Base-by-base conservation (phyloP, 37 sponge, comb jelly and placozoan species). In the Beroe forskalii region DNA sequence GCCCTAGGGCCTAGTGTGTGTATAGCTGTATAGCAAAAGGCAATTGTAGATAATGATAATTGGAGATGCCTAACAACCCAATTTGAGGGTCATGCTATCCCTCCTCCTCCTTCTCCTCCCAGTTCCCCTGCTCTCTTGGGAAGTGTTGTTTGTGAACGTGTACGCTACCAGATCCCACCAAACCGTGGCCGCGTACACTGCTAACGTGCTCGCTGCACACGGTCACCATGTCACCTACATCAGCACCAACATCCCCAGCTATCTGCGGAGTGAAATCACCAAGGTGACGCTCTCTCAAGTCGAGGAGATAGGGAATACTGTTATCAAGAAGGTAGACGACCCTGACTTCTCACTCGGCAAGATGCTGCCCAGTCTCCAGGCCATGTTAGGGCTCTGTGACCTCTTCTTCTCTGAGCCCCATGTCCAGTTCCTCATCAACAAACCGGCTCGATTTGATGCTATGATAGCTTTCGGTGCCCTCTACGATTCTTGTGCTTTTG, bases 141-240 rank as follows among this genome's bases (percentile, higher is more conserved):
- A 44, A 23, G 55, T 80, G 17, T 48, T 80, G 4, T 44, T 80
- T 44, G 44, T 44, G 8, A 80, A 80, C 42, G 55, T 44, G 2
- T 44, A 42, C 4, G 86, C 86, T 1, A 38, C 40, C 0, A 37
- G 86, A 43, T 80, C 86, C 4, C 86, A 80, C 86, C 86, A 80
- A 27, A 44, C 86, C 17, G 55, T 80, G n/a, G n/a, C 40, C 22
- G 86, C 30, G 2, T 80, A 80, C 55, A 41, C 55, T 1, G 86
- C 86, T 23, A 80, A 80, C 28, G 31, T 80, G 12, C 86, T 80
- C 1, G 86, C 86, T 23, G 86, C 40, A 23, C n/a, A 80, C 30
- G 86, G 86, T 27, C 86, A 80, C 55, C 40, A 35, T 23, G 86
- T 80, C 40, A 80, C 86, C 28, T 80, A 80, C 55, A 23, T 80